These are phyloP conservation scores for Elegia similella DNA, from an alignment of 2,888 invertebrate species.

Conservation along the genomic window DNA sequence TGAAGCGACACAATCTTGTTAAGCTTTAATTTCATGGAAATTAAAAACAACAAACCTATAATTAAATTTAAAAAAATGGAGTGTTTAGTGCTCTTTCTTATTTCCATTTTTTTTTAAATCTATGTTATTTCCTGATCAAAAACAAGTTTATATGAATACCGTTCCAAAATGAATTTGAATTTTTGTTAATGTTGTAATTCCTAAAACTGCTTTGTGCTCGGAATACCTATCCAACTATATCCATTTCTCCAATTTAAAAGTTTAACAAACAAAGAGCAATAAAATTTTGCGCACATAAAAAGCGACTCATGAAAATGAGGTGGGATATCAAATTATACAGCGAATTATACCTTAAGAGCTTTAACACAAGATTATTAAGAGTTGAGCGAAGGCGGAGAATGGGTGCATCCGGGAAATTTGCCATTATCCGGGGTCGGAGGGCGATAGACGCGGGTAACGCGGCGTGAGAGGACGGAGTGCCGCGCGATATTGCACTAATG, in stretches of 20 bases:
- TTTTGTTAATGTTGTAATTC: too few species aligned
- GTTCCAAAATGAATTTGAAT: too few species aligned
- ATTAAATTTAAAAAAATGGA: too few species aligned
- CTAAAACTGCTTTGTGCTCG: too few species aligned
- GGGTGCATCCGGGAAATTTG: slow-evolving; percentile 11
- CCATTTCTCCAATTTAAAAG: too few species aligned
- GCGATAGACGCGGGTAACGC: background rate
- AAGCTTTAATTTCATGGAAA: slow-evolving; percentile 1
- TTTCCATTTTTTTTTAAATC: too few species aligned
- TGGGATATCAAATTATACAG: background rate
- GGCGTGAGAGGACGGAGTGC: slow-evolving; percentile 38
- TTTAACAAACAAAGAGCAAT: background rate
- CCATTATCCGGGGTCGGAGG: slow-evolving; percentile 7
- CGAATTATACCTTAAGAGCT: slow-evolving; percentile 29
- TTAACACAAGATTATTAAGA: slow-evolving; percentile 36
- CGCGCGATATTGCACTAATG: slow-evolving; percentile 55
- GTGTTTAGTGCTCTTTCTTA: too few species aligned
- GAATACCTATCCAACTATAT: too few species aligned
- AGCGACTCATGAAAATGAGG: background rate
- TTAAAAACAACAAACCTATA: background rate
- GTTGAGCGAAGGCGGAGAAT: slow-evolving; percentile 31
- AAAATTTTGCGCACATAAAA: background rate
- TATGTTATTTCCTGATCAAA: too few species aligned
- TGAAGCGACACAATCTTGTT: slow-evolving; percentile 1
- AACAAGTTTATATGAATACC: too few species aligned